These are phyloP conservation scores for Crocuta crocuta DNA, from an alignment of 2,113 vertebrate genomes.

Conservation along the genomic window DNA sequence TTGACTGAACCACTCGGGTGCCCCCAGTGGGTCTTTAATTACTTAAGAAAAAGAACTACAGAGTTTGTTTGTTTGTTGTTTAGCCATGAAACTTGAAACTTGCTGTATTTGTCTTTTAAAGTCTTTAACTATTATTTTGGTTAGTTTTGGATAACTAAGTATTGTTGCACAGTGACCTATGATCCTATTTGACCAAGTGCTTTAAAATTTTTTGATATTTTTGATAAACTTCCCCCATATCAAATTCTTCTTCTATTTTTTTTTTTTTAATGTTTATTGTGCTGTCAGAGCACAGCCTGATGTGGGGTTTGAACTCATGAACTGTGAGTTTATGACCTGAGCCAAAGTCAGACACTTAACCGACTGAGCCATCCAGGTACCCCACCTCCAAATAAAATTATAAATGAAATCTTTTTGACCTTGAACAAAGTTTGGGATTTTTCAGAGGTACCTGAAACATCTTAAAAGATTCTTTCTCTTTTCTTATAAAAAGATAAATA, in stretches of 20 bases:
- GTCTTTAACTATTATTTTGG: background rate
- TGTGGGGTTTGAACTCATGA: too few relatives aligned
- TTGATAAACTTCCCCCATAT: background rate
- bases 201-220: background rate
- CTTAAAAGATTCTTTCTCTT: background rate
- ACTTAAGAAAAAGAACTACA: background rate
- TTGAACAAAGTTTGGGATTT: background rate
- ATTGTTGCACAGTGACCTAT: background rate
- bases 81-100: background rate
- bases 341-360: too few relatives aligned
- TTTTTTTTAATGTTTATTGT: too few relatives aligned
- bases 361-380: too few relatives aligned
- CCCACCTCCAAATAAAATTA: background rate
- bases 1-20: too few relatives aligned
- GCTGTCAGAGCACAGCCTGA: too few relatives aligned
- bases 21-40: background rate
- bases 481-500: background rate
- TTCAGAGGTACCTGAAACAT: background rate
- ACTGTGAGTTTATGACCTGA: too few relatives aligned
- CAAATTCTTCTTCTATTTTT: background rate
- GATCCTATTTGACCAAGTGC: background rate
- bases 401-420: background rate
- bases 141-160: background rate
- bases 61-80: background rate
- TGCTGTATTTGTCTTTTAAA: background rate